phyloP scores from a whole-genome alignment of 2,113 vertebrate species.

The Gallinago undulata region DNA sequence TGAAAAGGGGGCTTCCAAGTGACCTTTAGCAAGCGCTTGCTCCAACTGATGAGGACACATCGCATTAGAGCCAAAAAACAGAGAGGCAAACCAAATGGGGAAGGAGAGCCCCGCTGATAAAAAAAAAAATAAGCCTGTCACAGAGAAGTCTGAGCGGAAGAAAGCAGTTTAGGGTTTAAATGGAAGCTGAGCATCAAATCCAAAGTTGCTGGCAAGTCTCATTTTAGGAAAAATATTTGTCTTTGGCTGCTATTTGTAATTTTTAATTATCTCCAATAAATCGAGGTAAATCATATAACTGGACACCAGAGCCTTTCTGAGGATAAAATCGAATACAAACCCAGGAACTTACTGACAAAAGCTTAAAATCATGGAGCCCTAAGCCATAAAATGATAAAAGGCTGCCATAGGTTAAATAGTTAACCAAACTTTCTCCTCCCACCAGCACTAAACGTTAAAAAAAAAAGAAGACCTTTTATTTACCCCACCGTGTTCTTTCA shows the following conservation, averaged over 20 bases:
- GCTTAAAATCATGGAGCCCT: not conserved
- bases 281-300: not conserved
- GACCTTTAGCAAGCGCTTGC: not conserved
- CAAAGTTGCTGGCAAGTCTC: not conserved
- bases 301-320: not conserved
- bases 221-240: not conserved
- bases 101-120: not conserved
- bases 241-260: not conserved
- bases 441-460: not conserved
- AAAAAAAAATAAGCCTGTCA: not conserved
- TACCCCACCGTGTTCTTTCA: slow-evolving; percentile 44
- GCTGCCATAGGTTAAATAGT: slow-evolving; percentile 44
- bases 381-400: slow-evolving; percentile 40
- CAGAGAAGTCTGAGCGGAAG: not conserved
- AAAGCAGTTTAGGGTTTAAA: not conserved
- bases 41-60: not conserved
- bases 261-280: not conserved
- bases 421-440: slow-evolving; percentile 65
- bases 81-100: not conserved
- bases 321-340: not conserved
- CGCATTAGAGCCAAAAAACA: not conserved
- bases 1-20: not conserved
- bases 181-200: not conserved
- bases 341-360: not conserved
- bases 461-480: slow-evolving; percentile 12